Base-by-base conservation (phyloP, 2,797 vertebrate genomes). In the Leptodactylus fallax region DNA sequence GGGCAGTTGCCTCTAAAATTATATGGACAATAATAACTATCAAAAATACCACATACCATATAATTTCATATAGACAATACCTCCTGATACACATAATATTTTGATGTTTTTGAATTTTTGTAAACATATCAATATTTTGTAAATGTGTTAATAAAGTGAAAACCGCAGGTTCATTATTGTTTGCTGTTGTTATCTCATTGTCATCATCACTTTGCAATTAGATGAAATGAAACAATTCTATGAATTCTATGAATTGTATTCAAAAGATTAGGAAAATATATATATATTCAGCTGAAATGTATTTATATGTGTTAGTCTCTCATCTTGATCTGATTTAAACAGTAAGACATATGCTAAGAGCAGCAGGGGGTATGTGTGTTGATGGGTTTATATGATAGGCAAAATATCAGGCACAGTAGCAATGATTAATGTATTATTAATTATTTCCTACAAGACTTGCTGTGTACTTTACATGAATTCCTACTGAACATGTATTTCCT, bases 401-500 rank as follows among this genome's bases (percentile, higher is more conserved):
- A 76, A 63, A 45, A 45, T 36, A 74, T 49, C 65, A 60, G 53
- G 80, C 55, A 83, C 21, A 17, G 63, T 8, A 56, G 58, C n/a
- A 83, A 63, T 60, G 27, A 83, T 83, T 83, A 23, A 83, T 83
- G 56, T 83, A 87, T 53, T 87, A 87, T 79, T 83, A 79, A 87
- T 87, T 25, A 55, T 14, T 36, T 77, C 49, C 71, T 87, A 49
- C 67, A 58, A 69, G 60, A 56, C 81, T 79, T 16, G 56, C 49
- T 69, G 72, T 78, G 80, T 77, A 27, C 11, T 56, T 87, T 36
- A 87, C 53, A 83, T 77, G 36, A 67, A 77, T 77, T 58, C 19
- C 65, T 49, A 47, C 9, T 7, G 23, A 72, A n/a, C 55, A 16
- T 17, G 47, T 47, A 63, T 45, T 83, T 45, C 63, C 19, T 56